Conservation (phyloP, 1,140 invertebrate genomes). For the Drosophila lini region DNA sequence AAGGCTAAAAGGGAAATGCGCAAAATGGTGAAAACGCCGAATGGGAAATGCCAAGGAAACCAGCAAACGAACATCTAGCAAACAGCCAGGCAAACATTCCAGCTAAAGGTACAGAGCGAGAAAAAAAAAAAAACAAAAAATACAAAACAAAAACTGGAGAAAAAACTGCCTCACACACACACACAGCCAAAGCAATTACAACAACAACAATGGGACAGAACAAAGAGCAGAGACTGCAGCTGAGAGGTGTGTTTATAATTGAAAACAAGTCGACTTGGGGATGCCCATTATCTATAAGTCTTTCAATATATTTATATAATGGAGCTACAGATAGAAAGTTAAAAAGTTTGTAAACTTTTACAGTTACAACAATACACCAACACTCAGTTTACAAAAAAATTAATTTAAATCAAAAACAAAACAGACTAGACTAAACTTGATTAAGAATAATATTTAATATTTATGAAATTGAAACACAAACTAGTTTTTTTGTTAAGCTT, state of each 20-base stretch:
- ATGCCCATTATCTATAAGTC: not conserved
- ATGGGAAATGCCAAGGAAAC: constrained; percentile 23
- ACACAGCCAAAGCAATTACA: constrained; percentile 31
- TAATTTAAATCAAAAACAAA: too few species aligned
- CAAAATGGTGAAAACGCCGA: not conserved
- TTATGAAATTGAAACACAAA: too few species aligned
- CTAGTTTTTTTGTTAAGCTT: too few species aligned
- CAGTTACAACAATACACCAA: not conserved
- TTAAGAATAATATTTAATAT: too few species aligned
- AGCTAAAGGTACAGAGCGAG: constrained; percentile 16
- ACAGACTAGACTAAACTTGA: too few species aligned
- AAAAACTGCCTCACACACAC: constrained; percentile 8
- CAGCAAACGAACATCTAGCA: constrained; percentile 39
- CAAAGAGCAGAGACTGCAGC: constrained; percentile 6
- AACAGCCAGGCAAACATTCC: constrained; percentile 38
- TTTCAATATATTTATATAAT: not conserved
- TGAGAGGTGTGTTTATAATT: not conserved
- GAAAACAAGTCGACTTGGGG: not conserved
- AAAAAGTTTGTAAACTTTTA: not conserved
- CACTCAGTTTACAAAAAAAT: not conserved
- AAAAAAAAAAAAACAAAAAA: constrained; percentile 5
- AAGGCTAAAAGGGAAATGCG: constrained; percentile 20
- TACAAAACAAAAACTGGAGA: constrained; percentile 4
- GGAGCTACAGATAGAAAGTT: not conserved
- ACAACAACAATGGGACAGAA: constrained; percentile 30